phyloP scores from a whole-genome alignment of 2,797 vertebrate genomes.

The Trachurus trachurus region DNA sequence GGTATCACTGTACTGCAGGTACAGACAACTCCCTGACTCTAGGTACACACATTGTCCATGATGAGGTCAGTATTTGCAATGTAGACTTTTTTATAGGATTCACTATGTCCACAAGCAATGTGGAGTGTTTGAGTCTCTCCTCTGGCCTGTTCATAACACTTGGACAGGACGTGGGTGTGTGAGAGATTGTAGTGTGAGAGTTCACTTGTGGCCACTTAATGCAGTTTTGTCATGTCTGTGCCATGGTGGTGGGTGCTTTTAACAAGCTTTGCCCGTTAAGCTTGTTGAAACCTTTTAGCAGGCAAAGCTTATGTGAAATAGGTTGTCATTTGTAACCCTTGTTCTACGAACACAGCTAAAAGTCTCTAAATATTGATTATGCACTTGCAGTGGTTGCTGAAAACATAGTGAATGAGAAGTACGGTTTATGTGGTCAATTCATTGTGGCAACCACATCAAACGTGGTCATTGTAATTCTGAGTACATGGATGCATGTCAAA shows the following conservation, averaged over 20 bases:
- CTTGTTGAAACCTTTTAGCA: not conserved
- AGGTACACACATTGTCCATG: not conserved
- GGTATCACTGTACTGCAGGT: not conserved
- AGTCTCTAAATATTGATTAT: not conserved
- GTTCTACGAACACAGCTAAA: not conserved
- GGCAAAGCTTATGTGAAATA: not conserved
- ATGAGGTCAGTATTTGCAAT: not conserved
- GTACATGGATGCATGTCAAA: slow-evolving; percentile 3
- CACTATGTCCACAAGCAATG: not conserved
- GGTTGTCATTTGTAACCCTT: not conserved
- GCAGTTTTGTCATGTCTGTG: not conserved
- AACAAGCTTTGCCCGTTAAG: not conserved
- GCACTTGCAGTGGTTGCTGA: not conserved
- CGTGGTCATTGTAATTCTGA: slow-evolving; percentile 19
- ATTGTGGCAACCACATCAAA: not conserved
- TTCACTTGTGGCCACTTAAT: not conserved
- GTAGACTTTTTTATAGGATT: not conserved
- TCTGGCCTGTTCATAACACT: not conserved
- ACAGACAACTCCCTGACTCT: not conserved
- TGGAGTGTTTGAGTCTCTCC: not conserved
- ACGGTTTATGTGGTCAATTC: not conserved
- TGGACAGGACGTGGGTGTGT: not conserved
- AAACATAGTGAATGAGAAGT: not conserved
- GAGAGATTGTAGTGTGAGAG: not conserved
- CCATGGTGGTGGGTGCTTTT: not conserved